Percentiles rank a stretch among this genome's conserved stretches.
Conservation (phyloP, 1,140 invertebrate species). For the Piezodorus guildinii region DNA sequence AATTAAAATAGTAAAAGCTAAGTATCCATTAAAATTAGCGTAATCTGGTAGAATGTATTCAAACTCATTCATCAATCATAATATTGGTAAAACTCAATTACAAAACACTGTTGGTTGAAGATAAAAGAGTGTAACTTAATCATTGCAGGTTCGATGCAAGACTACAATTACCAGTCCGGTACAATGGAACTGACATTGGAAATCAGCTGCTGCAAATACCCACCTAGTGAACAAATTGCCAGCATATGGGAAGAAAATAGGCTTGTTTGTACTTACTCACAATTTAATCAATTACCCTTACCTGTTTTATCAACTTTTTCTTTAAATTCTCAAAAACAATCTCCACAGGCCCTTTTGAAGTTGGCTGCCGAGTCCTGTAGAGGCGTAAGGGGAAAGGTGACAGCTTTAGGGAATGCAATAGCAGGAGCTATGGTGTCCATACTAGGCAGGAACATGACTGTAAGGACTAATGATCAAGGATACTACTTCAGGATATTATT, state of each 20-base stretch:
- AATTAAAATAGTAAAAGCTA: too few species aligned
- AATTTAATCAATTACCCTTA: too few species aligned
- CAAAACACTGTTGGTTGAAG: too few species aligned
- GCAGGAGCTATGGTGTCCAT: neutral
- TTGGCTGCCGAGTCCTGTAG: slow-evolving; percentile 36
- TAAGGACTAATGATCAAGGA: neutral
- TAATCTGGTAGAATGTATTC: too few species aligned
- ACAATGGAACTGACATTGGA: slow-evolving; percentile 98
- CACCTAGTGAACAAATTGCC: slow-evolving; percentile 65
- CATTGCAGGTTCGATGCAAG: slow-evolving; percentile 56
- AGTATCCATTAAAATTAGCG: too few species aligned
- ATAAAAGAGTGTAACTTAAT: too few species aligned
- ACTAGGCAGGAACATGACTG: neutral
- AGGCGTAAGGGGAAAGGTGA: slow-evolving; percentile 14
- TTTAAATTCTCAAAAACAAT: neutral
- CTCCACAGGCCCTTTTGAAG: slow-evolving; percentile 59
- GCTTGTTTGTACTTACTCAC: too few species aligned
- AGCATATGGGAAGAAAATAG: slow-evolving; percentile 91
- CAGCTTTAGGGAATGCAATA: neutral
- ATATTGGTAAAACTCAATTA: too few species aligned
- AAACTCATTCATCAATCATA: too few species aligned
- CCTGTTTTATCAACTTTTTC: too few species aligned
- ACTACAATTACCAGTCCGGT: slow-evolving; percentile 95
- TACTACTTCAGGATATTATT: slow-evolving; percentile 28
- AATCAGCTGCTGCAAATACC: slow-evolving; percentile 94